Percentiles rank a stretch among this genome's conserved stretches.
Evolutionary conservation across 2,888 invertebrate genomes (phyloP).

Genomic region (Bibio marci): DNA sequence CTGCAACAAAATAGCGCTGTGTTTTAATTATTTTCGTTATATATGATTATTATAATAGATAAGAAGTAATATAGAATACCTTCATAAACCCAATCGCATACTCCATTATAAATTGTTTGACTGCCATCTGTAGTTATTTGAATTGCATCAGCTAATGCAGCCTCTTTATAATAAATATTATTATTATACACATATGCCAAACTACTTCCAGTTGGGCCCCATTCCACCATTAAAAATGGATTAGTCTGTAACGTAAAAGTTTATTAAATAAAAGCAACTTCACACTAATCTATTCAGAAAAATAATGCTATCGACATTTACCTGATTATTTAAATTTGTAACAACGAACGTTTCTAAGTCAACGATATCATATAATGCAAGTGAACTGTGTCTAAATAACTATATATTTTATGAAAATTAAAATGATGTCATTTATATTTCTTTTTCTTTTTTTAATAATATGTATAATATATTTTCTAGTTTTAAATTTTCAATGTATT

Average conservation of each 20-base stretch:
- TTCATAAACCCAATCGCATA: constrained; percentile 70
- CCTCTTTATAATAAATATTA: constrained; percentile 57
- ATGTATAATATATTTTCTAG: too few relatives aligned
- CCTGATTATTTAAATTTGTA: constrained; percentile 15
- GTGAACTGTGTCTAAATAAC: constrained; percentile 65
- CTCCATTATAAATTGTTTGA: constrained; percentile 59
- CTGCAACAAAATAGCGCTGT: too few relatives aligned
- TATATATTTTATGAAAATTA: too few relatives aligned
- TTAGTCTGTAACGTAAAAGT: constrained; percentile 13
- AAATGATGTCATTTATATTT: too few relatives aligned
- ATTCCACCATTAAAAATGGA: constrained; percentile 46
- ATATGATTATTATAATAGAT: too few relatives aligned
- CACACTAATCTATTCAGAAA: neutral
- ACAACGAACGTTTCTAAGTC: constrained; percentile 35
- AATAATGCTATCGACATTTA: neutral
- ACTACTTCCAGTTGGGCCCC: constrained; percentile 57
- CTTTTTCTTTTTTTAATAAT: too few relatives aligned
- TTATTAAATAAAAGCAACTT: neutral
- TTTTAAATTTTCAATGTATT: too few relatives aligned
- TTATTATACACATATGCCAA: constrained; percentile 54
- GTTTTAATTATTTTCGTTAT: too few relatives aligned
- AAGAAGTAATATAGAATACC: constrained; percentile 30
- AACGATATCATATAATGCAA: constrained; percentile 54
- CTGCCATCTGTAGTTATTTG: constrained; percentile 47
- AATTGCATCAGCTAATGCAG: constrained; percentile 26